Base-by-base conservation (phyloP, 2,888 invertebrate species). In the Hoplodrina blanda region DNA sequence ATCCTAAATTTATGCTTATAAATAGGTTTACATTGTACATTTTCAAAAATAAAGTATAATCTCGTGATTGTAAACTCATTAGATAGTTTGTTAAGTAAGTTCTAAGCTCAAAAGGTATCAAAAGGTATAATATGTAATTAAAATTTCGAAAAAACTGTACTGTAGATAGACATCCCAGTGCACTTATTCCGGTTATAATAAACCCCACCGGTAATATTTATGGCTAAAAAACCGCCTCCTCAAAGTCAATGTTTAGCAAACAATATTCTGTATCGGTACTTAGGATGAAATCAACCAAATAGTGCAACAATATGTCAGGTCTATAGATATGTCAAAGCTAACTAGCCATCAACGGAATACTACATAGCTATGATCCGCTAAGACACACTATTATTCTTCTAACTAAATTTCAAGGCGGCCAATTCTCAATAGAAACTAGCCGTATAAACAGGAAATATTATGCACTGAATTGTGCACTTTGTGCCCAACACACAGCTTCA, bases 21-120 rank as follows among this genome's bases (percentile, higher is more conserved):
- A n/a, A 37, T 37, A 37, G 13, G 3, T 41, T 13, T 53, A 59
- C 57, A 10, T n/a, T 69, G n/a, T 56, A 71, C n/a, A 69, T 41
- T 69, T 19, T 10, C 6, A 52, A 25, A 63, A 37, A 37, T 0
- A 8, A 37, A 7, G 37, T 33, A 2, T 25, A 2, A 25, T 25
- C 25, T 25, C 25, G 25, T 8, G 37, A 7, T 6, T 6, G 7
- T 1, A 7, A 37, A 37, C 13, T 41, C 2, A 41, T 37, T 37
- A 37, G 8, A 6, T 13, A 46, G 2, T 25, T 25, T 7, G 11
- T 67, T 17, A 54, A 7, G 8, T 61, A 17, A 15, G 13, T 41
- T n/a, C 66, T 49, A 37, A 15, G 53, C 33, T 49, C 61, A 49
- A 59, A 53, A 57, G 5, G 37, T 53, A 25, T 57, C 41, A n/a